Evolutionary conservation across 2,797 vertebrate genomes (phyloP).

Genomic region (Glossophaga mutica): DNA sequence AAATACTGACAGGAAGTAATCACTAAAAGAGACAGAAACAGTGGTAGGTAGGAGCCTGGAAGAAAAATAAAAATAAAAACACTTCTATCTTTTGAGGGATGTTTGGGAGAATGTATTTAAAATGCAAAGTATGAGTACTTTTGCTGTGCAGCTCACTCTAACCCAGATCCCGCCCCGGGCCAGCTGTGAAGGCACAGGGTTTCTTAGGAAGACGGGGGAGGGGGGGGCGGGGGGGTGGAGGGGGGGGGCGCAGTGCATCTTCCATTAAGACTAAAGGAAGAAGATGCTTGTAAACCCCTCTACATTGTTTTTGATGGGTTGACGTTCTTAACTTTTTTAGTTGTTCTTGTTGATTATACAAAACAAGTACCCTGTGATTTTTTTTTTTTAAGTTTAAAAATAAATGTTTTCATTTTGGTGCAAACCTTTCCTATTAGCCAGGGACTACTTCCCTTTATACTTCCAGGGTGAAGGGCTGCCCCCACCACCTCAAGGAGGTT

Average conservation of each 20-base stretch:
- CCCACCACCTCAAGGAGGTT: background rate
- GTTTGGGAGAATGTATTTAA: background rate
- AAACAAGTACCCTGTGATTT: background rate
- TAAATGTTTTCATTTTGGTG: background rate
- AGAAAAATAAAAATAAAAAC: background rate
- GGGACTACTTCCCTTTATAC: background rate
- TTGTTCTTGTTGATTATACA: background rate
- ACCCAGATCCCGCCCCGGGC: background rate
- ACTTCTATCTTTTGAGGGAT: background rate
- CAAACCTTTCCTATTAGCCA: background rate
- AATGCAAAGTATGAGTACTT: background rate
- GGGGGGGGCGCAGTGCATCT: too few species aligned
- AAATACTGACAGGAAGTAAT: conserved; percentile 79
- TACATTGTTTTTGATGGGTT: background rate
- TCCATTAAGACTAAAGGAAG: background rate
- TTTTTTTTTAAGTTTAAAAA: background rate
- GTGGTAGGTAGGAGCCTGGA: background rate
- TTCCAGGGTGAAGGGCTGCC: background rate
- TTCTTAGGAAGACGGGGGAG: background rate
- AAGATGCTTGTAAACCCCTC: background rate
- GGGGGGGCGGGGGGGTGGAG: too few species aligned
- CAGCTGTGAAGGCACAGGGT: background rate
- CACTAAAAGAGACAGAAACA: conserved; percentile 66
- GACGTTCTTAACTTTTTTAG: background rate
- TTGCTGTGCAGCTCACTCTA: background rate